These are phyloP conservation scores for Sycophila sp. DNA, from an alignment of 1,140 invertebrate genomes.

Conservation along the genomic window DNA sequence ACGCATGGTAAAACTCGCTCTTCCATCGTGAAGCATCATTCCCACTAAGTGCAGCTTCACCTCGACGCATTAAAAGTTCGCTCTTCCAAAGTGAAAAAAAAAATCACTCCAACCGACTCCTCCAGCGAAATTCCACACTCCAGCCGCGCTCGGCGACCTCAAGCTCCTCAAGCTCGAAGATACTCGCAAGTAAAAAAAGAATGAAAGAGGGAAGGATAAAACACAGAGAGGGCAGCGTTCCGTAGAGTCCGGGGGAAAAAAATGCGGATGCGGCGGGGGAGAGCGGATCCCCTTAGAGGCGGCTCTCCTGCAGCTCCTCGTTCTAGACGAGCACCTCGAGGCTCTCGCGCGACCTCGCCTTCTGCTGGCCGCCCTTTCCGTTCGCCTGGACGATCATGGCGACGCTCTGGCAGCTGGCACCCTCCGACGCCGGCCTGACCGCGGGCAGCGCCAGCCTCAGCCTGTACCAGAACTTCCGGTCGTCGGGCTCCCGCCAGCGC, in stretches of 20 bases:
- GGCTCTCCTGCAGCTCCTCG: background rate
- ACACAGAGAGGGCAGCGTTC: too few relatives aligned
- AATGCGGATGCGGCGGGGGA: background rate
- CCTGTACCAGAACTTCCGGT: constrained; percentile 60
- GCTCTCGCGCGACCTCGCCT: constrained; percentile 58
- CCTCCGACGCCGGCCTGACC: constrained; percentile 50
- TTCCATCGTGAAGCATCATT: too few relatives aligned
- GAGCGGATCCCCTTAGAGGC: background rate
- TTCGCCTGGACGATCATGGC: constrained; percentile 62
- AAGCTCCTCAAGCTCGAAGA: too few relatives aligned
- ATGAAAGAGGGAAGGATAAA: too few relatives aligned
- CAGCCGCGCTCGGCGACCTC: too few relatives aligned
- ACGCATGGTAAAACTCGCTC: too few relatives aligned
- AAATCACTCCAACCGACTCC: too few relatives aligned
- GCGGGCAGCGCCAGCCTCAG: constrained; percentile 59
- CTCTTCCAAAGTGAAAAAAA: too few relatives aligned
- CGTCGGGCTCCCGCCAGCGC: constrained; percentile 52
- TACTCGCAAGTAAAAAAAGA: too few relatives aligned
- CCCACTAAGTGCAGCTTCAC: too few relatives aligned
- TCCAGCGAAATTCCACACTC: too few relatives aligned
- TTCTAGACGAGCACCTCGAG: constrained; percentile 63
- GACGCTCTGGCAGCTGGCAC: constrained; percentile 55
- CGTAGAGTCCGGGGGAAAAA: background rate
- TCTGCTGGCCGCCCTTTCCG: constrained; percentile 46
- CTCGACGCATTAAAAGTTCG: too few relatives aligned